Percentiles rank a stretch among this genome's conserved stretches.
phyloP scores from a whole-genome alignment of 2,797 vertebrate genomes.

The Rhynchotus rufescens region DNA sequence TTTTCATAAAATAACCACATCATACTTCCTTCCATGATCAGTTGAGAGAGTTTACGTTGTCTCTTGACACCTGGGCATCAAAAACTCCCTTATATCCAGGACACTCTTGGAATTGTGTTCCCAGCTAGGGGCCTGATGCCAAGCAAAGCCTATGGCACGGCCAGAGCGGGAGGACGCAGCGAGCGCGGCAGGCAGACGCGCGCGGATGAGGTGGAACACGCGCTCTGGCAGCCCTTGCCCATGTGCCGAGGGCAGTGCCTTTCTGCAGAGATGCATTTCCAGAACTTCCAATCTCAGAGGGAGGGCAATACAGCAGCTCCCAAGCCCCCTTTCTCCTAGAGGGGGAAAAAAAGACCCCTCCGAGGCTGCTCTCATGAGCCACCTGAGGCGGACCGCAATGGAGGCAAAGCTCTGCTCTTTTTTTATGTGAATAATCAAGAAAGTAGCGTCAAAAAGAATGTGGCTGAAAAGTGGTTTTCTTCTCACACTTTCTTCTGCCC shows the following conservation, averaged over 20 bases:
- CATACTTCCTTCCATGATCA: not conserved
- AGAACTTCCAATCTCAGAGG: not conserved
- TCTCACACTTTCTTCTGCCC: not conserved
- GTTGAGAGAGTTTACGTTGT: not conserved
- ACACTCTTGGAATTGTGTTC: not conserved
- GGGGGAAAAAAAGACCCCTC: no score
- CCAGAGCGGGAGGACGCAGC: not conserved
- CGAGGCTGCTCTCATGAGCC: not conserved
- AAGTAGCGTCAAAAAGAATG: not conserved
- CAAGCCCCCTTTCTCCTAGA: not conserved
- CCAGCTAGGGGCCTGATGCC: rapidly evolving
- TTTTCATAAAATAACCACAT: not conserved
- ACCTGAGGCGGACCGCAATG: not conserved
- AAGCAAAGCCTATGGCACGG: not conserved
- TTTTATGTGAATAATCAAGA: not conserved
- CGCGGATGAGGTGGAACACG: no score
- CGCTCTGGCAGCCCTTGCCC: no score
- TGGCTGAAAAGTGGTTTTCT: not conserved
- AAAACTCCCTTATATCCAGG: not conserved
- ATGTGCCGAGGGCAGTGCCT: not conserved
- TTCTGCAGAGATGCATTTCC: not conserved
- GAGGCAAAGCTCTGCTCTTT: not conserved
- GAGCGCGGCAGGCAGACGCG: no score
- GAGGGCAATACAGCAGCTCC: not conserved
- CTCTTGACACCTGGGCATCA: not conserved